Evolutionary conservation across 2,113 vertebrate genomes (phyloP).

Genomic region (Notiomystis cincta): DNA sequence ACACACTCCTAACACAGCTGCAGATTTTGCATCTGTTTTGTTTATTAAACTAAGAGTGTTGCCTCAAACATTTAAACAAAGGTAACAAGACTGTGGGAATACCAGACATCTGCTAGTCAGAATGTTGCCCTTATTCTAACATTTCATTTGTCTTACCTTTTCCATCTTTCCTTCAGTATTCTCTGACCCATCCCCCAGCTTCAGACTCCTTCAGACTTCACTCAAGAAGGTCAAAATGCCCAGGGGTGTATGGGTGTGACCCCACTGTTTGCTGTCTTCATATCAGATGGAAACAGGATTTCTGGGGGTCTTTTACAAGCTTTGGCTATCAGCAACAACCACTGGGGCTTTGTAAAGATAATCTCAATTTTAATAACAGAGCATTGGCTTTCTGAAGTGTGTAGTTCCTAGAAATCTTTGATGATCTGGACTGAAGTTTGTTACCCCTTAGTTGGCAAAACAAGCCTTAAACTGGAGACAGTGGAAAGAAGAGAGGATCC

Average conservation of each 20-base stretch:
- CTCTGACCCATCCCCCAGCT: not conserved
- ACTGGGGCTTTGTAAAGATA: not conserved
- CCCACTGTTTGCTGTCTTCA: not conserved
- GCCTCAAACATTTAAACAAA: conserved; percentile 27
- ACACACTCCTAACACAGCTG: not conserved
- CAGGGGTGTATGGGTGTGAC: not conserved
- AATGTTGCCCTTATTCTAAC: not conserved
- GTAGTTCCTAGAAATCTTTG: not conserved
- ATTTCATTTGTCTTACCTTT: not conserved
- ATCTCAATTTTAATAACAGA: not conserved
- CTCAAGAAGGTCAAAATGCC: not conserved
- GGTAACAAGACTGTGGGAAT: not conserved
- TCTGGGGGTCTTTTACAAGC: not conserved
- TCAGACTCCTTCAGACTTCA: not conserved
- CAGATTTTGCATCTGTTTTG: conserved; percentile 16
- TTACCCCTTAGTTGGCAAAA: not conserved
- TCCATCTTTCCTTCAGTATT: not conserved
- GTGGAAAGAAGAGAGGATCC: not conserved
- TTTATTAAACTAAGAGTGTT: conserved; percentile 14
- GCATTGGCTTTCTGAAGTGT: not conserved
- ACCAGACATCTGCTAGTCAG: not conserved
- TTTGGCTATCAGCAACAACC: not conserved
- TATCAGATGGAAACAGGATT: not conserved
- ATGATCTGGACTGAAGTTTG: not conserved
- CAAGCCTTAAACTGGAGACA: not conserved